phyloP scores from a whole-genome alignment of 1,140 invertebrate species.

The Diachasma alloeum region DNA sequence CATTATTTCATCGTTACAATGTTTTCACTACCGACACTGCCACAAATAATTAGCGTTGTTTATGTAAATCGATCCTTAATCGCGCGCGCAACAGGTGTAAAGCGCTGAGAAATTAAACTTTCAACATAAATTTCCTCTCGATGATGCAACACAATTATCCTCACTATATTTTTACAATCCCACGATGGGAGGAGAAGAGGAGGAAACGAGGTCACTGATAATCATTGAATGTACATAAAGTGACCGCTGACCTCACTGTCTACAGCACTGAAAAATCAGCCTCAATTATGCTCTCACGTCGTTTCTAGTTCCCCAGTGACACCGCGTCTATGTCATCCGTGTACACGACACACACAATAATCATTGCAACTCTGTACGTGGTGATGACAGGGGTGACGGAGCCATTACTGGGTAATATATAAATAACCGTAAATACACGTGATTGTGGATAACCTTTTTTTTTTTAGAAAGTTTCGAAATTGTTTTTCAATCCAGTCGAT shows the following conservation, averaged over 20 bases:
- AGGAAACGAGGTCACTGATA: background rate
- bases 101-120: background rate
- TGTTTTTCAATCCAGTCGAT: too few relatives aligned
- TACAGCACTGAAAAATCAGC: background rate
- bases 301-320: conserved; percentile 10
- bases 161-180: background rate
- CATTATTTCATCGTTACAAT: background rate
- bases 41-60: background rate
- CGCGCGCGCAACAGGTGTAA: background rate
- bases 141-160: background rate
- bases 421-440: background rate
- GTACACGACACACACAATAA: background rate
- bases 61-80: conserved; percentile 3
- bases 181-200: background rate
- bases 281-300: conserved; percentile 1
- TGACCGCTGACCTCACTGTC: background rate
- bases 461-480: too few relatives aligned
- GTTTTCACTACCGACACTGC: background rate
- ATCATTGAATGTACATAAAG: background rate
- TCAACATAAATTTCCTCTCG: conserved; percentile 2
- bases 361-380: background rate
- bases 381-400: background rate
- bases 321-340: background rate
- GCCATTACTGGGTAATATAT: background rate
- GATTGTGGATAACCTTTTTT: too few relatives aligned